Percentiles rank a stretch among this genome's conserved stretches.
Conservation (phyloP, 1,140 invertebrate species). For the Chionoecetes opilio region DNA sequence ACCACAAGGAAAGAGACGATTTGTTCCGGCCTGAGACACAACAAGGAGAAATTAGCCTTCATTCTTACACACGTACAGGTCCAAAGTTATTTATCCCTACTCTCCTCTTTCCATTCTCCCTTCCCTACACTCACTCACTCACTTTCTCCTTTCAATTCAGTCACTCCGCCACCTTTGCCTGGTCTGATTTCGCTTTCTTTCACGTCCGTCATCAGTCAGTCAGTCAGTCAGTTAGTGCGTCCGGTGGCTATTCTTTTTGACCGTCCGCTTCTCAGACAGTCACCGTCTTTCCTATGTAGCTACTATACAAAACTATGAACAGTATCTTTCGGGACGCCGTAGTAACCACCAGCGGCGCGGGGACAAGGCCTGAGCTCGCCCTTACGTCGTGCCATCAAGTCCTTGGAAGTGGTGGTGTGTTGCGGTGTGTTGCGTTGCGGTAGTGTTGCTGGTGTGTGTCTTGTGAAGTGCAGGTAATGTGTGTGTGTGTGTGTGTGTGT, state of each 20-base stretch:
- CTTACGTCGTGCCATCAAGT: too few species aligned
- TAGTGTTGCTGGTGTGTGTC: too few species aligned
- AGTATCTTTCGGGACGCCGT: not conserved
- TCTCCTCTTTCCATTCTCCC: not conserved
- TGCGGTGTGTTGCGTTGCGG: too few species aligned
- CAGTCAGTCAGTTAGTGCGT: not conserved
- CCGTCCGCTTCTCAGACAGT: not conserved
- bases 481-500: too few species aligned
- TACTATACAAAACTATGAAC: not conserved
- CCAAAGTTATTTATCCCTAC: not conserved
- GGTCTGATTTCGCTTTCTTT: too few species aligned
- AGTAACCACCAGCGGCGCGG: too few species aligned
- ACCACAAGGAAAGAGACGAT: not conserved
- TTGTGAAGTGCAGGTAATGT: too few species aligned
- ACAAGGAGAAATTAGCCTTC: constrained; percentile 2
- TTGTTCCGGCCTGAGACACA: not conserved
- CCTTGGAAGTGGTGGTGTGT: too few species aligned
- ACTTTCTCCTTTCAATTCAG: not conserved
- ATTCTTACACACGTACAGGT: not conserved
- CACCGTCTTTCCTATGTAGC: not conserved
- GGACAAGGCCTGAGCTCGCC: too few species aligned
- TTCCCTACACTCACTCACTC: not conserved
- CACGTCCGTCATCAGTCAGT: not conserved
- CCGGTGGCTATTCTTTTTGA: not conserved
- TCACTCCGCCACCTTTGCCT: not conserved